Base-by-base conservation (phyloP, 2,113 vertebrate genomes). In the Azemiops feae region DNA sequence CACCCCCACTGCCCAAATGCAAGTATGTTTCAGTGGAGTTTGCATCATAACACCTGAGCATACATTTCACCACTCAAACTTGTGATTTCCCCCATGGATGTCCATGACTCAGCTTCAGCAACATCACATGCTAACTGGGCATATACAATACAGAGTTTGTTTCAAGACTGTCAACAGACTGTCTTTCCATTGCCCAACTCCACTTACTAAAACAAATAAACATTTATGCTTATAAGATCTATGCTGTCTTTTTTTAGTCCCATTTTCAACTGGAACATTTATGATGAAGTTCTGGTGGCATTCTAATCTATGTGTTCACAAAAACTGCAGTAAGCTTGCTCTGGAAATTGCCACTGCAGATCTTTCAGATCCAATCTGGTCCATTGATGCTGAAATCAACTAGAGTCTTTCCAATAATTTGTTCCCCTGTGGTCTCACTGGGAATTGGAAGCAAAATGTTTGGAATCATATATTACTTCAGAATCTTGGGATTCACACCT, bases 401-500 rank as follows among this genome's bases (percentile, higher is more conserved):
- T 25, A 5, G 90, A 54, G 87, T 92, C 7, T 89, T 57, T 89
- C 88, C 53, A 94, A 69, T 53, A 92, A 57, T 23, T 85, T 0
- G 5, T 85, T 89, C 69, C 69, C 64, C 23, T 91, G 53, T 89
- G 90, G 14, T 23, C 30, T 85, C 2, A 14, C 25, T 93, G 88
- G 90, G 22, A 55, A 23, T 0, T 60, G 53, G 54, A 93, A 94
- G 91, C 10, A 92, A 58, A 0, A 0, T 87, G 25, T 3, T 30
- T 93, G 69, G 95, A 95, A 93, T 91, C 16, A 89, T 3, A 5
- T 2, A 88, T 8, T 54, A 74, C 69, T 39, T 14, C n/a, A 88
- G 55, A 93, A 27, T 85, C 60, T 92, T 90, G 92, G 55, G 58
- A 86, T 87, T 50, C 89, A 58, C 57, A 88, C 11, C 54, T 94